Evolutionary conservation across 2,888 invertebrate species (phyloP).

Genomic region (Helleia helle): DNA sequence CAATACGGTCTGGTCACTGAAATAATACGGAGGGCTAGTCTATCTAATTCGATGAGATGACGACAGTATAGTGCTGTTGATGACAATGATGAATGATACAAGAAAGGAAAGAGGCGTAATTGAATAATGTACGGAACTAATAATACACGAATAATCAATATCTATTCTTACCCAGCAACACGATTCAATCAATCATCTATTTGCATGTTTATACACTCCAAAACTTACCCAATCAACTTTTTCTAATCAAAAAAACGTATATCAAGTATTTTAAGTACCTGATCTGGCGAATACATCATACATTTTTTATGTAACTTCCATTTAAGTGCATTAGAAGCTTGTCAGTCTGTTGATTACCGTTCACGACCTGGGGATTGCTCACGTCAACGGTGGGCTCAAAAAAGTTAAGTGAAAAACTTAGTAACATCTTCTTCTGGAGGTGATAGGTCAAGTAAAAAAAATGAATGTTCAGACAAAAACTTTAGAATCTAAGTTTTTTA

Average conservation of each 20-base stretch:
- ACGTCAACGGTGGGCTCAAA: constrained; percentile 34
- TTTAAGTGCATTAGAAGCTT: constrained; percentile 51
- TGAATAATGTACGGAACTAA: not conserved
- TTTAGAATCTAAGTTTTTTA: no score
- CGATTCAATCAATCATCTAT: constrained; percentile 8
- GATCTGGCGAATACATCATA: not conserved
- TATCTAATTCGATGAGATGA: no score
- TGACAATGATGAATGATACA: no score
- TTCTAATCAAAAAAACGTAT: not conserved
- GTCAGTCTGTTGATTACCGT: constrained; percentile 45
- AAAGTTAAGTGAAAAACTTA: constrained; percentile 21
- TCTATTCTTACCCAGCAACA: constrained; percentile 3
- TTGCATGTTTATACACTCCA: constrained; percentile 7
- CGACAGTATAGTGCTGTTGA: no score
- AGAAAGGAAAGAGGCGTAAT: no score
- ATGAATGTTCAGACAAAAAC: no score
- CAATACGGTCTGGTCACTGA: no score
- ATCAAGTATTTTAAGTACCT: constrained; percentile 1
- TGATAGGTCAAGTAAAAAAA: constrained; percentile 32
- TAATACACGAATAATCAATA: constrained; percentile 6
- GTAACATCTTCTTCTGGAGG: constrained; percentile 22
- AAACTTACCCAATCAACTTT: constrained; percentile 8
- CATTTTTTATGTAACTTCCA: constrained; percentile 20
- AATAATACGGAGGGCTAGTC: no score
- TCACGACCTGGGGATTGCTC: constrained; percentile 31